phyloP scores from a whole-genome alignment of 2,113 vertebrate genomes.

The Lathamus discolor region DNA sequence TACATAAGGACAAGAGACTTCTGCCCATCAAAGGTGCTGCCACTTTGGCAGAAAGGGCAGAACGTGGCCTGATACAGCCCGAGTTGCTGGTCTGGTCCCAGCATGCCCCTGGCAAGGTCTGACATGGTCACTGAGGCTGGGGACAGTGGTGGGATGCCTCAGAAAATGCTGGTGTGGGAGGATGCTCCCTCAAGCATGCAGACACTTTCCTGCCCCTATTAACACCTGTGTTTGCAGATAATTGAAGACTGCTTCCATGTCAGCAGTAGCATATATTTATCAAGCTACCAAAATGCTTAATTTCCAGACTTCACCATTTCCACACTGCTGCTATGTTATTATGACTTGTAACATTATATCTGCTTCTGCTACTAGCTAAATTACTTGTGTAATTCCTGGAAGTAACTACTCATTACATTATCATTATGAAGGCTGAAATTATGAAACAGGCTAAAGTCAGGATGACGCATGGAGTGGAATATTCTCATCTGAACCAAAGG shows the following conservation, averaged over 20 bases:
- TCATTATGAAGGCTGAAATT: not conserved
- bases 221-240: not conserved
- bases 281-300: not conserved
- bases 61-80: accelerated
- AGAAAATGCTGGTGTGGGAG: not conserved
- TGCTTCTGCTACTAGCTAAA: not conserved
- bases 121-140: accelerated
- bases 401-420: not conserved
- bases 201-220: accelerated
- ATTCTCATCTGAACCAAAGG: not conserved
- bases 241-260: not conserved
- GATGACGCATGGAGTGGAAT: not conserved
- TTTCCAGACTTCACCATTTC: not conserved
- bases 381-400: not conserved
- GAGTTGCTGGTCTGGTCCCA: no score
- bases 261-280: not conserved
- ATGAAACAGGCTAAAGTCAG: not conserved
- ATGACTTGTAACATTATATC: not conserved
- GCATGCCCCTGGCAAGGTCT: accelerated
- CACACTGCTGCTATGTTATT: not conserved
- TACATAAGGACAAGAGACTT: not conserved
- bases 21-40: accelerated
- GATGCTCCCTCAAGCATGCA: not conserved
- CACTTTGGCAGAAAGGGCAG: not conserved
- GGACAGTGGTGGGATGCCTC: no score